These are phyloP conservation scores for Procambarus virginalis DNA, from an alignment of 1,140 invertebrate species.

Conservation along the genomic window DNA sequence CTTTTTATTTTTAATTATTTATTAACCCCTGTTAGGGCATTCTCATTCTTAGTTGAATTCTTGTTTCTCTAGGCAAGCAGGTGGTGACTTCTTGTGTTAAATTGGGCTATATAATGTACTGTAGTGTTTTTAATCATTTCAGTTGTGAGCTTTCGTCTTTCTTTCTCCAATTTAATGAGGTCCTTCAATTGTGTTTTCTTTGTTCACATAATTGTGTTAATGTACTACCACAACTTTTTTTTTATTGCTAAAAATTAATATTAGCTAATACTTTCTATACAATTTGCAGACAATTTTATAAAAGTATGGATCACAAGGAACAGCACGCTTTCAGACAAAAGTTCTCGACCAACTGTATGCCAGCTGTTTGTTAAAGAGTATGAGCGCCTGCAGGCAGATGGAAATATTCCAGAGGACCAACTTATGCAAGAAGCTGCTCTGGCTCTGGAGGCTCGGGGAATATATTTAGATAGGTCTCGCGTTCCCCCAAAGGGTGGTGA, in stretches of 20 bases:
- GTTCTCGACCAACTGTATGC: constrained; percentile 23
- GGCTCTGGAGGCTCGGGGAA: constrained; percentile 42
- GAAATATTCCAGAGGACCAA: constrained; percentile 35
- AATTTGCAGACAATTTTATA: constrained; percentile 70
- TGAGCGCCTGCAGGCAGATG: constrained; percentile 26
- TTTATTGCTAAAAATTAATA: background rate
- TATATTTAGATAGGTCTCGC: constrained; percentile 48
- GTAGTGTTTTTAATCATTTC: no score
- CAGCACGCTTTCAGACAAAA: constrained; percentile 48
- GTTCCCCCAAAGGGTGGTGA: constrained; percentile 38
- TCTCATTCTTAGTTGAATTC: no score
- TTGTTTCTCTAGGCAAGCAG: no score
- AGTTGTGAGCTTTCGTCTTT: no score
- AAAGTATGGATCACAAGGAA: constrained; percentile 61
- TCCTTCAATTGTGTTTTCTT: no score
- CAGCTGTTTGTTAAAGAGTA: constrained; percentile 60
- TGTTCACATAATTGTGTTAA: no score
- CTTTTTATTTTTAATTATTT: no score
- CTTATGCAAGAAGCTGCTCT: constrained; percentile 57
- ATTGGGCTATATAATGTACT: no score
- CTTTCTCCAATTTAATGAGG: no score
- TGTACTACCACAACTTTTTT: background rate
- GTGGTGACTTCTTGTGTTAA: no score
- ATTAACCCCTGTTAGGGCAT: no score
- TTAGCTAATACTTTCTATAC: background rate